phyloP scores from a whole-genome alignment of 1,140 invertebrate species.

The Saccostrea cuccullata region DNA sequence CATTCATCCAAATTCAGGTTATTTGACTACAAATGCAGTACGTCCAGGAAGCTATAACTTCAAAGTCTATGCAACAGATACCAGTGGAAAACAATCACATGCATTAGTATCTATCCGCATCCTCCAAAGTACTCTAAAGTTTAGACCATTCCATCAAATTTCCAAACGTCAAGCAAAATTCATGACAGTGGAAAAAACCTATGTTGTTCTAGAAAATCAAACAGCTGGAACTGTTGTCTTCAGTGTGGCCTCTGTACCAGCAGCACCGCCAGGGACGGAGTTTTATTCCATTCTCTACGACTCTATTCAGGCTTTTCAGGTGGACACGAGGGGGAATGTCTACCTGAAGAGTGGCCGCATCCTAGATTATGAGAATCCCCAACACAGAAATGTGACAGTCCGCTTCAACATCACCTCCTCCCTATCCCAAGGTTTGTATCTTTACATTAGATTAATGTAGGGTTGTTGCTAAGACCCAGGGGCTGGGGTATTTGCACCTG shows the following conservation, averaged over 20 bases:
- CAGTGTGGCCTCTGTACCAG: slow-evolving; percentile 22
- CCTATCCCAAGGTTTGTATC: slow-evolving; percentile 41
- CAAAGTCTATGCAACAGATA: slow-evolving; percentile 46
- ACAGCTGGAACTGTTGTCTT: slow-evolving; percentile 47
- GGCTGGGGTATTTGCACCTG: too few relatives aligned
- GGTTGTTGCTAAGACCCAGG: not conserved
- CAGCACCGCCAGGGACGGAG: slow-evolving; percentile 40
- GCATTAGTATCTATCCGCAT: slow-evolving; percentile 40
- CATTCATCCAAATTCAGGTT: slow-evolving; percentile 42
- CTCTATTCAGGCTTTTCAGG: slow-evolving; percentile 50
- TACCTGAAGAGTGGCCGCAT: slow-evolving; percentile 42
- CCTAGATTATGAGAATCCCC: slow-evolving; percentile 50
- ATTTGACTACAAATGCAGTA: slow-evolving; percentile 31
- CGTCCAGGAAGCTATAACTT: slow-evolving; percentile 33
- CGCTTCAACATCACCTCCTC: slow-evolving; percentile 52
- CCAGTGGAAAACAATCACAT: slow-evolving; percentile 39
- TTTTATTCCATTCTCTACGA: slow-evolving; percentile 43
- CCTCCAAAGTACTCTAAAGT: slow-evolving; percentile 44
- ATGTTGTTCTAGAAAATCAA: slow-evolving; percentile 53
- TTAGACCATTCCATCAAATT: slow-evolving; percentile 47
- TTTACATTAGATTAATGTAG: not conserved
- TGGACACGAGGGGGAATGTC: slow-evolving; percentile 54
- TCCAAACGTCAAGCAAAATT: slow-evolving; percentile 42
- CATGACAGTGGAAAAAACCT: slow-evolving; percentile 49
- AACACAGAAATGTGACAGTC: slow-evolving; percentile 45